Base-by-base conservation (phyloP, 2,797 vertebrate genomes). In the Rousettus madagascariensis region DNA sequence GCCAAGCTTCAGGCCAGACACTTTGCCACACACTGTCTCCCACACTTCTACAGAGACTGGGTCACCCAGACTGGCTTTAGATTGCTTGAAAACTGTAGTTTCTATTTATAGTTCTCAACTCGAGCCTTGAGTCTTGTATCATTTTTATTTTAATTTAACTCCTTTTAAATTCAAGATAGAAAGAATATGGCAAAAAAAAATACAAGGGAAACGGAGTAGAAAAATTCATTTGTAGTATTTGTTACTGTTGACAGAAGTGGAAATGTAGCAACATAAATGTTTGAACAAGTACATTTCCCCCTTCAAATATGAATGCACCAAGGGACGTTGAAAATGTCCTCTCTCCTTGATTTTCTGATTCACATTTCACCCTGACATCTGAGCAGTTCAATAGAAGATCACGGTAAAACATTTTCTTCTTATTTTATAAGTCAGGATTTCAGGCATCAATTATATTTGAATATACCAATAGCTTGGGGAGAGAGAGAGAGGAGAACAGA, bases 391-490 rank as follows among this genome's bases (percentile, higher is more conserved):
- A 61, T 16, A 0, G 10, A 53, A 94, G 92, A 91, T 90, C 80
- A 92, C 83, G 94, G 94, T 30, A 68, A 96, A 90, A 49, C n/a
- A 24, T 63, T 95, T 95, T 68, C 57, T 90, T 87, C 94, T 86
- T 96, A 92, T 84, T 97, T 89, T 95, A 57, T 91, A 95, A 97
- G 90, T 92, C 75, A 53, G 71, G 63, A 86, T 66, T 96, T 75
- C 65, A 22, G 74, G 83, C 49, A n/a, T 71, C 28, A 30, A 12
- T 86, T 86, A 59, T 72, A 75, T 92, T 69, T 86, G 95, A 94
- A 91, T 92, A 61, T 59, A 80, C 65, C 28, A n/a, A 96, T 69
- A 92, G 78, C 90, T 92, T 83, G 41, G 30, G n/a, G 69, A 84
- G 80, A 65, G 30, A n/a, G 69, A 87, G 80, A 59, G 30, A 36